Percentiles rank a stretch among this genome's conserved stretches.
Evolutionary conservation across 1,140 invertebrate species (phyloP).

Genomic region (Tyrophagus putrescentiae): DNA sequence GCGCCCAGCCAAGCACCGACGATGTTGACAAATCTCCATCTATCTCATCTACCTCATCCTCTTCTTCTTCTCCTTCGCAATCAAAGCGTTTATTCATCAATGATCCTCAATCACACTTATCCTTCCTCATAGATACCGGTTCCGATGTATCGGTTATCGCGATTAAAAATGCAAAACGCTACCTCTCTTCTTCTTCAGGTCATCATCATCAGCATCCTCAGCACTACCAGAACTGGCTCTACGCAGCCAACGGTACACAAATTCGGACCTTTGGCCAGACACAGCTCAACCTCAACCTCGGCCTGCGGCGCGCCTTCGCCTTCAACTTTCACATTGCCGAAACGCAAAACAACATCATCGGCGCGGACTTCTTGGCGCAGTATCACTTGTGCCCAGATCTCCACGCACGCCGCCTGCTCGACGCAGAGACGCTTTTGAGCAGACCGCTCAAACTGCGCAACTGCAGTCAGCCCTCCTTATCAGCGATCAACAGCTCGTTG

Average conservation of each 20-base stretch:
- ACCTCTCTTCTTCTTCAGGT: too few relatives aligned
- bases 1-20: too few relatives aligned
- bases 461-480: too few relatives aligned
- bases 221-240: too few relatives aligned
- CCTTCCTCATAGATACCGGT: conserved; percentile 22
- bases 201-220: too few relatives aligned
- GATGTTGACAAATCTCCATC: too few relatives aligned
- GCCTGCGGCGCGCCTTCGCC: conserved; percentile 1
- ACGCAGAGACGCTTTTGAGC: too few relatives aligned
- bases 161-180: neutral
- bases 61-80: neutral
- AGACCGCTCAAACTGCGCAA: too few relatives aligned
- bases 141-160: conserved; percentile 16
- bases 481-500: too few relatives aligned
- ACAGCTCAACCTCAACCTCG: conserved; percentile 1
- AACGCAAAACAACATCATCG: conserved; percentile 13
- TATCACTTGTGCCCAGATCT: conserved; percentile 17
- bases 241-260: conserved; percentile 17
- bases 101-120: conserved; percentile 3
- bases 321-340: conserved; percentile 8
- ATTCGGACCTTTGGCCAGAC: conserved; percentile 13
- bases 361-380: conserved; percentile 20
- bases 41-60: too few relatives aligned
- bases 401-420: neutral
- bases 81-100: conserved; percentile 19